phyloP scores from a whole-genome alignment of 1,140 invertebrate genomes.

The Ceratoteleas bidentatus region DNA sequence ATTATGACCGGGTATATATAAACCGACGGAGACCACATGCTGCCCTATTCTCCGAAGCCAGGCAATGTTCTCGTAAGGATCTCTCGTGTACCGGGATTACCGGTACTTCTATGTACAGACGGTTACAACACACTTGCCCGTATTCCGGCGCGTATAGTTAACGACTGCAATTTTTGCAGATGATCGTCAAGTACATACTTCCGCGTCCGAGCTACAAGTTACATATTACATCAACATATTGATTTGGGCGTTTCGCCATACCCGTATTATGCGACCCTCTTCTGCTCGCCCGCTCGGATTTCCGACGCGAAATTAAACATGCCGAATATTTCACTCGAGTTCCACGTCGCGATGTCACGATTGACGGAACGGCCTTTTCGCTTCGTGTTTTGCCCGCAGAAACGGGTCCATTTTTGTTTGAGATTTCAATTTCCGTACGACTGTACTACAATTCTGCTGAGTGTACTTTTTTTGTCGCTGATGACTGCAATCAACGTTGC shows the following conservation, averaged over 20 bases:
- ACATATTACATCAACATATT: constrained; percentile 34
- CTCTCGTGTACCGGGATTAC: constrained; percentile 54
- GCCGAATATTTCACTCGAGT: constrained; percentile 9
- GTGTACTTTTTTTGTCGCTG: no score
- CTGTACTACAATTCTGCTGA: no score
- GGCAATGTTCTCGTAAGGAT: constrained; percentile 53
- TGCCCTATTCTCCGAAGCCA: constrained; percentile 48
- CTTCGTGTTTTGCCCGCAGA: no score
- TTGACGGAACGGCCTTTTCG: not conserved
- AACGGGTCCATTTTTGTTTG: no score
- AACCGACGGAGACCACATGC: constrained; percentile 42
- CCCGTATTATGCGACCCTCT: constrained; percentile 13
- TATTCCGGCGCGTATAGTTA: constrained; percentile 33
- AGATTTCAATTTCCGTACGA: no score
- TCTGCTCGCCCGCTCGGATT: constrained; percentile 2
- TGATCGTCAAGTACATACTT: constrained; percentile 42
- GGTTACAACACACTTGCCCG: constrained; percentile 24
- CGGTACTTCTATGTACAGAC: constrained; percentile 38
- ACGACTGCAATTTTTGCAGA: constrained; percentile 50
- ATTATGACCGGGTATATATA: constrained; percentile 38
- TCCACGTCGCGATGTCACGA: not conserved
- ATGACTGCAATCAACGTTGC: no score
- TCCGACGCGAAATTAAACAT: constrained; percentile 23
- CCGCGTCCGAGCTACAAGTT: constrained; percentile 13
- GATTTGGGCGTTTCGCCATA: constrained; percentile 18